Evolutionary conservation across 2,797 vertebrate species (phyloP), one percentile per base, ranked within the genome.

Genomic region (Austrolebias charrua): DNA sequence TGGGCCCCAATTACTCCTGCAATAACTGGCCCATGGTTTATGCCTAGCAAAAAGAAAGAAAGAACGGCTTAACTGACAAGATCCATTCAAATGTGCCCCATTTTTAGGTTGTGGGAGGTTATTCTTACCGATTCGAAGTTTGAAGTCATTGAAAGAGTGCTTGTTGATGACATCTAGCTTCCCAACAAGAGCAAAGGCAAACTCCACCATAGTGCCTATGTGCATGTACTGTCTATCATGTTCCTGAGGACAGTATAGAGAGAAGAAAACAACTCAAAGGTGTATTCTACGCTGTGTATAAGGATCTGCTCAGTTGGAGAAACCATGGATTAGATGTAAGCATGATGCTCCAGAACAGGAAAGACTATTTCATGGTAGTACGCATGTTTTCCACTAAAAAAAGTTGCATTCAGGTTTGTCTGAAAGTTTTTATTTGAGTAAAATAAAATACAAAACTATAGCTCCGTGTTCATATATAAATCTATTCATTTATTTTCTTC

Each of bases 111-210:
- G 11, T 5, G 12, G 38, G 15, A 6, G 53, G 19, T n/a, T 1
- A 7, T 57, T 58, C 95, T 63, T 89, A 99, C 96, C 97, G 16
- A 98, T 95, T 90, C 97, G 81, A 73, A 99, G 92, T 74, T 93
- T 94, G 92, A 99, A 99, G 89, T 98, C 96, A 11, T 99, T 99
- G 87, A 99, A 99, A 66, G 97, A 98, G 85, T 99, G 97, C 83
- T 95, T 99, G 89, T 99, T 99, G 86, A 99, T 99, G 79, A 97
- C 94, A 1, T 98, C 96, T 28, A 99, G 89, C 77, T 99, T 99
- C 4, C 93, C 95, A 60, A 96, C 95, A 35, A 99, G 92, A 16
- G 97, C 96, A 29, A 98, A 99, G 1, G 96, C 97, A 1, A 99
- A 99, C 86, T 99, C 97, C 86, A 99, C 94, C 95, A 99, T 95